A percentile compares a stretch with the other conserved stretches of the same genome.
Evolutionary conservation across 2,797 vertebrate species (phyloP).

Genomic region (Cirrhinus molitorella): DNA sequence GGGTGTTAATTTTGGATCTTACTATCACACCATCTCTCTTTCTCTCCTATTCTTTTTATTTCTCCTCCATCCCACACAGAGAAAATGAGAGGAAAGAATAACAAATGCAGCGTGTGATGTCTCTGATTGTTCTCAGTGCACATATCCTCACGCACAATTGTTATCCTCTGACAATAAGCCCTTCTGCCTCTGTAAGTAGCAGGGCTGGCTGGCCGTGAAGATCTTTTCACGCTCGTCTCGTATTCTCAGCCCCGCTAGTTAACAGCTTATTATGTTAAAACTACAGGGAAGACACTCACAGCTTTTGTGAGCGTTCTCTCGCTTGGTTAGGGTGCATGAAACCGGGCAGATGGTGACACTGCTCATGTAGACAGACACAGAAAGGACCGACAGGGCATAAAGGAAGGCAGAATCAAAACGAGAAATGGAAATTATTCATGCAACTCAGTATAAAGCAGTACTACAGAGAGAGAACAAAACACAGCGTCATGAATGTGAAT

Average conservation of each 20-base stretch:
- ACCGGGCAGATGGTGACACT: slow-evolving; percentile 15
- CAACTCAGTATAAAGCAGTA: not conserved
- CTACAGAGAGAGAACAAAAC: not conserved
- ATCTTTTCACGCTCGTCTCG: slow-evolving; percentile 31
- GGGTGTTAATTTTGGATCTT: not conserved
- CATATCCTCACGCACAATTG: slow-evolving; percentile 51
- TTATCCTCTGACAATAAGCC: slow-evolving; percentile 44
- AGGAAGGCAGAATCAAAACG: not conserved
- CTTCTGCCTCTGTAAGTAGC: slow-evolving; percentile 41
- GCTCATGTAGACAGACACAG: not conserved
- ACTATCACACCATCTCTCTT: slow-evolving; percentile 21
- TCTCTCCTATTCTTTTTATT: slow-evolving; percentile 32
- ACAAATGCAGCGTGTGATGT: slow-evolving; percentile 53
- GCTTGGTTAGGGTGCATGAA: slow-evolving; percentile 31
- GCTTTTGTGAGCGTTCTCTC: slow-evolving; percentile 37
- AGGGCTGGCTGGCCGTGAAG: slow-evolving; percentile 16
- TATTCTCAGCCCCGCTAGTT: not conserved
- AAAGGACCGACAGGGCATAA: not conserved
- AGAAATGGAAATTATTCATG: not conserved
- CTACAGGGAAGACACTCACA: slow-evolving; percentile 40
- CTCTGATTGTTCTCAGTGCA: slow-evolving; percentile 53
- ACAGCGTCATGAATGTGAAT: not conserved
- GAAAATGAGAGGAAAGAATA: slow-evolving; percentile 34
- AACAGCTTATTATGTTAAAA: slow-evolving; percentile 39
- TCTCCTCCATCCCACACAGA: slow-evolving; percentile 46